These are phyloP conservation scores for Caenorhabditis sp. DNA, from an alignment of 2,888 invertebrate genomes.

Conservation along the genomic window DNA sequence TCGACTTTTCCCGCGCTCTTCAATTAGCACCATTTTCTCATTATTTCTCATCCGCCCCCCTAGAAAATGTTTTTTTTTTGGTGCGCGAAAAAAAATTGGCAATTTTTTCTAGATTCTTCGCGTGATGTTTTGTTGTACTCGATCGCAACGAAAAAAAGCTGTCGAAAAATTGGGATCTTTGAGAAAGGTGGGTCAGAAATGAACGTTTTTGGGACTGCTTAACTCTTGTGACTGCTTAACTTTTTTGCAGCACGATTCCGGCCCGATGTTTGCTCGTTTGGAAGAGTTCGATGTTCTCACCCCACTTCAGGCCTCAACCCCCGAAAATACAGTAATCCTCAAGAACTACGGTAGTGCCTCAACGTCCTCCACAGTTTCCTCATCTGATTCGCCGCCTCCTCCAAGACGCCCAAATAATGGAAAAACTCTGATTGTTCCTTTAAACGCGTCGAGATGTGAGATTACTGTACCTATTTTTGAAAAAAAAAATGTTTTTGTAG, in stretches of 20 bases:
- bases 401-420: slow-evolving; percentile 45
- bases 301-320: slow-evolving; percentile 60
- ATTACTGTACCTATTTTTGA: neutral
- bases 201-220: too few relatives aligned
- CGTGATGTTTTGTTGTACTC: slow-evolving; percentile 49
- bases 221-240: neutral
- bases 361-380: slow-evolving; percentile 25
- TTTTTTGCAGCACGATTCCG: slow-evolving; percentile 24
- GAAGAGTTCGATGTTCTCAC: slow-evolving; percentile 67
- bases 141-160: slow-evolving; percentile 36
- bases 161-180: slow-evolving; percentile 37
- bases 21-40: slow-evolving; percentile 23
- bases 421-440: slow-evolving; percentile 62
- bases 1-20: slow-evolving; percentile 14
- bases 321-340: neutral
- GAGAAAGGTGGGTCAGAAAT: slow-evolving; percentile 12
- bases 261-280: slow-evolving; percentile 65
- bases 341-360: slow-evolving; percentile 32
- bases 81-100: neutral
- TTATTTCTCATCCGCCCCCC: neutral
- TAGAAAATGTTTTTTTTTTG: neutral
- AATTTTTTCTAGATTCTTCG: slow-evolving; percentile 40
- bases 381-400: slow-evolving; percentile 47
- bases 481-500: slow-evolving; percentile 23
- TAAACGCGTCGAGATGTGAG: slow-evolving; percentile 52